Conservation (phyloP, 1,140 invertebrate genomes). For the Choristoneura fumiferana region DNA sequence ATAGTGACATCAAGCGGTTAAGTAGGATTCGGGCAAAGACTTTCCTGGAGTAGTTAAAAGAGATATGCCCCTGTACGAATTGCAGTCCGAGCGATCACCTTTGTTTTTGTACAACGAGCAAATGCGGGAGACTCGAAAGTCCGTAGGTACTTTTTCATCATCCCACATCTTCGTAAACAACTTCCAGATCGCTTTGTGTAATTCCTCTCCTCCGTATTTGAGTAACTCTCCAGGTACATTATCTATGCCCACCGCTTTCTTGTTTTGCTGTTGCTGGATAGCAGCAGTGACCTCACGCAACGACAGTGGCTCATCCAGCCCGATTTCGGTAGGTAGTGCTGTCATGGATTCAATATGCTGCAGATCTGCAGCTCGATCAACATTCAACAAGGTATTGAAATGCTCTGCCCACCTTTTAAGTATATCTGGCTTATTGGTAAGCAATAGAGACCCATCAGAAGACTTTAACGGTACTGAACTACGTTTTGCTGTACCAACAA, state of each 20-base stretch:
- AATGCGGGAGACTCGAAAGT: constrained; percentile 19
- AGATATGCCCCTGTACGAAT: constrained; percentile 20
- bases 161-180: constrained; percentile 22
- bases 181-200: background rate
- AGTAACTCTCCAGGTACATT: constrained; percentile 1
- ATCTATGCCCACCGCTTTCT: constrained; percentile 15
- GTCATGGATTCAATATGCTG: background rate
- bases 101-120: constrained; percentile 17
- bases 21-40: constrained; percentile 19
- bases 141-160: constrained; percentile 4
- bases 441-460: background rate
- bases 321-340: background rate
- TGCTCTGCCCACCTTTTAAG: constrained; percentile 20
- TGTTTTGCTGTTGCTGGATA: constrained; percentile 16
- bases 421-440: constrained; percentile 19
- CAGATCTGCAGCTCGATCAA: constrained; percentile 19
- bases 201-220: constrained; percentile 11
- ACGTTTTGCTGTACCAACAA: constrained; percentile 6
- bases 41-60: constrained; percentile 13
- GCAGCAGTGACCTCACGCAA: constrained; percentile 10
- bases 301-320: constrained; percentile 3
- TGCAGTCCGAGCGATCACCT: constrained; percentile 20
- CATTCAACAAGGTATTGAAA: constrained; percentile 19
- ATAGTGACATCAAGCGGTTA: constrained; percentile 9
- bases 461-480: constrained; percentile 20